phyloP scores from a whole-genome alignment of 2,797 vertebrate genomes.

The Discoglossus pictus region DNA sequence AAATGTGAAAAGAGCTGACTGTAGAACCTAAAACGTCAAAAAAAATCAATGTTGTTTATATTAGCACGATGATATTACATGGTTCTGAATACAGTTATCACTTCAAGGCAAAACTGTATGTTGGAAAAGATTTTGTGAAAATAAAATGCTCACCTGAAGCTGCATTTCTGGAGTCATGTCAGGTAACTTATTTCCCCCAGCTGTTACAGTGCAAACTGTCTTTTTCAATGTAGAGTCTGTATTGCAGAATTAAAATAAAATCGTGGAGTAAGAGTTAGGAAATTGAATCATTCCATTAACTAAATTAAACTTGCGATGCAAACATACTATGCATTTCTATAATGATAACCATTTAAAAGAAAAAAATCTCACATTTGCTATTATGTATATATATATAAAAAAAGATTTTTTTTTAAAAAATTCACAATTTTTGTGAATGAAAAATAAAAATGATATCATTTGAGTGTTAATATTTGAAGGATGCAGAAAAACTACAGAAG shows the following conservation, averaged over 20 bases:
- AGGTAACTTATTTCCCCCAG: constrained; percentile 80
- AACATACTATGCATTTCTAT: too few species aligned
- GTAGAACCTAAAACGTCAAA: constrained; percentile 80
- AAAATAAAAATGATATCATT: too few species aligned
- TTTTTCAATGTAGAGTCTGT: constrained; percentile 65
- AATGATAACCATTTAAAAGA: too few species aligned
- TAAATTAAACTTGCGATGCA: too few species aligned
- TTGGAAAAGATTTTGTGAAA: constrained; percentile 10
- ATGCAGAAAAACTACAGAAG: too few species aligned
- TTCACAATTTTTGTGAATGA: too few species aligned
- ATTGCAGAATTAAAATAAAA: constrained; percentile 52
- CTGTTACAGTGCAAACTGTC: constrained; percentile 72
- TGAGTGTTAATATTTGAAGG: too few species aligned
- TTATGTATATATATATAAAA: too few species aligned
- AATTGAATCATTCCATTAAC: too few species aligned
- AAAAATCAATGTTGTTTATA: constrained; percentile 53
- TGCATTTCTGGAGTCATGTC: constrained; percentile 87
- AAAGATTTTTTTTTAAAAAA: too few species aligned
- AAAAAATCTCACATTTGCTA: too few species aligned
- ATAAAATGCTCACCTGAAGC: constrained; percentile 76
- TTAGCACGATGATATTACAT: constrained; percentile 4
- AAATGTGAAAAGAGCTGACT: constrained; percentile 91
- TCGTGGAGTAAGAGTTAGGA: too few species aligned
- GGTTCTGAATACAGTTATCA: not conserved
- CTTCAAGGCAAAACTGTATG: constrained; percentile 29